Conservation (phyloP, 1,140 invertebrate species). For the Temnothorax nylanderi region DNA sequence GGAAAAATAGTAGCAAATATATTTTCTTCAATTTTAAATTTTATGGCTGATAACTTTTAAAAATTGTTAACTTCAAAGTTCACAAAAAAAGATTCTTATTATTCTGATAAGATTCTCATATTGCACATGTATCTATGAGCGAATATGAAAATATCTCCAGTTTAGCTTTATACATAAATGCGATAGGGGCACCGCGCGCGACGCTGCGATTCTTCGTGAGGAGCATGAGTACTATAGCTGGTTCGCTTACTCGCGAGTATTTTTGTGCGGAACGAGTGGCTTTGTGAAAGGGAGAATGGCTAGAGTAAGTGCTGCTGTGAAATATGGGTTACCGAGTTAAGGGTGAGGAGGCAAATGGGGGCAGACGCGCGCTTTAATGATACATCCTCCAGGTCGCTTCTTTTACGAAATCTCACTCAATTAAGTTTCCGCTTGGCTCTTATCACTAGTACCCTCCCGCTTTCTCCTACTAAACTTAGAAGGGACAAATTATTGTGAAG, state of each 20-base stretch:
- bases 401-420: slow-evolving; percentile 75
- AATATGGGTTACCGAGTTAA: slow-evolving; percentile 85
- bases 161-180: slow-evolving; percentile 6
- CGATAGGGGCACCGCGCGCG: background rate
- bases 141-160: background rate
- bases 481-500: slow-evolving; percentile 46
- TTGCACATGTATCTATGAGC: background rate
- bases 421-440: slow-evolving; percentile 68
- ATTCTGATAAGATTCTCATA: background rate
- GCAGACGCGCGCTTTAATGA: slow-evolving; percentile 78
- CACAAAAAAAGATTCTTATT: background rate
- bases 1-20: background rate
- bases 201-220: background rate
- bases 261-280: slow-evolving; percentile 81
- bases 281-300: slow-evolving; percentile 83
- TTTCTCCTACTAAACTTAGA: background rate
- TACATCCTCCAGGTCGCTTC: slow-evolving; percentile 75
- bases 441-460: background rate
- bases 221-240: slow-evolving; percentile 67
- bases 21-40: background rate
- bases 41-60: background rate
- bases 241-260: slow-evolving; percentile 73
- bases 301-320: slow-evolving; percentile 82
- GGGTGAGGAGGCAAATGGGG: slow-evolving; percentile 62
- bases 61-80: background rate